Evolutionary conservation across 2,888 invertebrate genomes (phyloP).

Genomic region (Drosophila niveifrons): DNA sequence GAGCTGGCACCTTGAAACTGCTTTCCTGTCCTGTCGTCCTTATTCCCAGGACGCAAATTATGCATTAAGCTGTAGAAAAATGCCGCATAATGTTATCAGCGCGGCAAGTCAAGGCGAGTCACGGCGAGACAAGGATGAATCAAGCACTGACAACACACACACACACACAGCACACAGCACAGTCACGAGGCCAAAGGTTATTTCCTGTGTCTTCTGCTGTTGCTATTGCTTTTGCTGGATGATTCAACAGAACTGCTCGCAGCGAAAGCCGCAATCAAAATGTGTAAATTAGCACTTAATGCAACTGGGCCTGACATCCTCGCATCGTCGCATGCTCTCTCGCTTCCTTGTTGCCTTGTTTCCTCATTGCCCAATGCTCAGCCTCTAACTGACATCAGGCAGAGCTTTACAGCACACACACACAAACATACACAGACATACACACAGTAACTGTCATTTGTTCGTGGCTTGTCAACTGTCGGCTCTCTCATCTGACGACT

Average conservation of each 20-base stretch:
- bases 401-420: neutral
- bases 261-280: slow-evolving; percentile 75
- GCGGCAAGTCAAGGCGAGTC: slow-evolving; percentile 26
- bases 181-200: slow-evolving; percentile 42
- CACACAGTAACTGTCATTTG: slow-evolving; percentile 15
- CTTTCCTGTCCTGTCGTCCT: slow-evolving; percentile 32
- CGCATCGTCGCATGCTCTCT: too few relatives aligned
- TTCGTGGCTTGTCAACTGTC: slow-evolving; percentile 30
- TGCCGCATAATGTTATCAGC: slow-evolving; percentile 75
- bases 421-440: neutral
- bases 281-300: slow-evolving; percentile 78
- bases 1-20: slow-evolving; percentile 43
- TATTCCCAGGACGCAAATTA: slow-evolving; percentile 79
- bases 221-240: slow-evolving; percentile 18
- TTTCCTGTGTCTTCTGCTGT: slow-evolving; percentile 36
- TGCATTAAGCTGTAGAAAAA: slow-evolving; percentile 80
- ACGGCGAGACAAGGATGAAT: slow-evolving; percentile 3
- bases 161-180: neutral
- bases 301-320: slow-evolving; percentile 50
- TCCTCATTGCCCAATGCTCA: neutral
- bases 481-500: slow-evolving; percentile 16
- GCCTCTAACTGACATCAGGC: neutral
- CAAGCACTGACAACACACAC: slow-evolving; percentile 2
- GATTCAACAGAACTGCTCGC: slow-evolving; percentile 37
- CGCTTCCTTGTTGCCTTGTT: neutral